These are phyloP conservation scores for Novumbra hubbsi DNA, from an alignment of 2,797 vertebrate species.

Conservation along the genomic window DNA sequence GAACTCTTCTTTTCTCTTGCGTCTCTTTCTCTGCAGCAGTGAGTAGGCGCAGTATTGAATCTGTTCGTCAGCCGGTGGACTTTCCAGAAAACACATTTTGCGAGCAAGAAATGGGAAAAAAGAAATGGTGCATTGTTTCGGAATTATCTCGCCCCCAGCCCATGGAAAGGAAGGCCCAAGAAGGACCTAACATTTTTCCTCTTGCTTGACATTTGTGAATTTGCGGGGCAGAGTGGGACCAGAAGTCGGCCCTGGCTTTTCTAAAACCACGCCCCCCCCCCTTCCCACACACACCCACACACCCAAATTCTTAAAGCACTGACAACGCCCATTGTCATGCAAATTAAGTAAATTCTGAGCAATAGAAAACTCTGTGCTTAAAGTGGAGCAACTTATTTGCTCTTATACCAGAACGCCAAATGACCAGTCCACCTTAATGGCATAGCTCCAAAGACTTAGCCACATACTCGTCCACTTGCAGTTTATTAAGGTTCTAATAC, in stretches of 20 bases:
- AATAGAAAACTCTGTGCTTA: no score
- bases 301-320: no score
- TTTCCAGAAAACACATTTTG: constrained; percentile 60
- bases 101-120: constrained; percentile 44
- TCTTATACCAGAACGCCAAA: no score
- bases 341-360: no score
- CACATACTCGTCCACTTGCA: no score
- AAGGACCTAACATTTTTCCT: constrained; percentile 13
- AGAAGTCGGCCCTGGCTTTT: no score
- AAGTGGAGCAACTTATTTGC: no score
- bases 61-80: constrained; percentile 40
- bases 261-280: no score
- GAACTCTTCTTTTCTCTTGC: not conserved
- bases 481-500: not conserved
- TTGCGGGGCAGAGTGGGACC: not conserved
- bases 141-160: constrained; percentile 62
- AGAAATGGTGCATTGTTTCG: constrained; percentile 69
- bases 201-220: not conserved
- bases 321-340: no score
- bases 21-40: constrained; percentile 46
- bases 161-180: constrained; percentile 22
- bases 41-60: constrained; percentile 57
- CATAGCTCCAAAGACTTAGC: no score
- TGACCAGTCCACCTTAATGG: no score
- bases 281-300: no score